Base-by-base conservation (phyloP, 2,113 vertebrate genomes). In the Artemisiospiza belli region DNA sequence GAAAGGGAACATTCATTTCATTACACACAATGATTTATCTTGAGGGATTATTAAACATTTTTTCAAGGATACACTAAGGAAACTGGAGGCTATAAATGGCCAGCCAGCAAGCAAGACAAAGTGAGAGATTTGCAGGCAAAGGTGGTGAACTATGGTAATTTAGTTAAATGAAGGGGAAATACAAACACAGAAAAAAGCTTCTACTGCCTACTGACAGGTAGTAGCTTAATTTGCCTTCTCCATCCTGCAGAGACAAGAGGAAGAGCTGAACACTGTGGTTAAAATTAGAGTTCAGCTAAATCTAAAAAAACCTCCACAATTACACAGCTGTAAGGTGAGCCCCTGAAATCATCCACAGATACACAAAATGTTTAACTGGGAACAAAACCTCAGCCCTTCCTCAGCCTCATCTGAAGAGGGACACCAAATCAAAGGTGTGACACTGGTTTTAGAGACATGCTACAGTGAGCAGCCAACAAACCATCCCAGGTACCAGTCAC, bases 131-230 rank as follows among this genome's bases (percentile, higher is more conserved):
- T 47, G 39, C 18, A 92, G 54, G 49, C 47, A 95, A 83, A 87
- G 39, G 62, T 41, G 41, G 41, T 77, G 43, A 78, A 66, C 57
- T 73, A 41, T 39, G 19, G 35, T 70, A 67, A 91, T 61, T 69
- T 66, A 44, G 33, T 87, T 74, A 89, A 96, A 94, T 81, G 80
- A 89, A 89, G 59, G 25, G 72, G 44, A 87, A 86, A 39, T 66
- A 87, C 13, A 58, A 92, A 88, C 75, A 70, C 10, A 46, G 67
- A 28, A 63, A 83, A 87, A 52, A 16, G 43, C 31, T 90, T 82
- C 79, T 51, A 82, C 33, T 57, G 61, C 54, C 58, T 93, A 92
- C 51, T 12, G 37, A 55, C 57, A 74, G 57, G 61, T 35, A 66
- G 25, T 7, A 39, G 46, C 37, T 75, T 94, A 94, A 95, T 85